Evolutionary conservation across 2,113 vertebrate species (phyloP).

Genomic region (Melanerpes aurifrons): DNA sequence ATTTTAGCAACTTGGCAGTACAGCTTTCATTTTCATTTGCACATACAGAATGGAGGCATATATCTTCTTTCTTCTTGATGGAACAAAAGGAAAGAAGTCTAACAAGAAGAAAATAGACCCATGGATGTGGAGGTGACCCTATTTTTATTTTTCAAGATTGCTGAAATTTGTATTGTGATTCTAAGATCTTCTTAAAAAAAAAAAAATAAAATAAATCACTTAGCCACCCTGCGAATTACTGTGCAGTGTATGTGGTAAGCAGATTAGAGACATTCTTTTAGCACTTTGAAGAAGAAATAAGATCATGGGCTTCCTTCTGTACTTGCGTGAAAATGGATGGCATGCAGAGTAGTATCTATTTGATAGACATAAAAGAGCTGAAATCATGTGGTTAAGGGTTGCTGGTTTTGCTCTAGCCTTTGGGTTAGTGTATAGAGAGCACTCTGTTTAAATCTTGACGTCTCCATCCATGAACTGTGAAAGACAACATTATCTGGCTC

Average conservation of each 20-base stretch:
- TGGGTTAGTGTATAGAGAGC: neutral
- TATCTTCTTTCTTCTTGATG: neutral
- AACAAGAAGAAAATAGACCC: neutral
- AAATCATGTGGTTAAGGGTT: neutral
- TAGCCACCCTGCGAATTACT: neutral
- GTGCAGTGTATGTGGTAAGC: neutral
- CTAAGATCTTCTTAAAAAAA: neutral
- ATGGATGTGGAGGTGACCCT: neutral
- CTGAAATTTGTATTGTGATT: neutral
- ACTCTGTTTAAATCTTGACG: constrained; percentile 24
- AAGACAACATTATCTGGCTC: constrained; percentile 37
- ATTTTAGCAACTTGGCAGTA: neutral
- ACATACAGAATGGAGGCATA: neutral
- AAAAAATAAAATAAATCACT: neutral
- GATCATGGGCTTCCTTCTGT: neutral
- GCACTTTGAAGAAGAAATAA: neutral
- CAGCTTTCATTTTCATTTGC: neutral
- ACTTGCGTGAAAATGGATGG: neutral
- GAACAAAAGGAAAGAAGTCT: neutral
- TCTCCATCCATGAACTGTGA: constrained; percentile 10
- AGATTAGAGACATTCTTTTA: neutral
- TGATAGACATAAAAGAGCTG: neutral
- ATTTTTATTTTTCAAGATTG: neutral
- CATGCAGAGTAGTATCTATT: neutral
- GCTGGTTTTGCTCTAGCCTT: neutral